Base-by-base conservation (phyloP, 2,797 vertebrate genomes). In the Sebastes vulpes region DNA sequence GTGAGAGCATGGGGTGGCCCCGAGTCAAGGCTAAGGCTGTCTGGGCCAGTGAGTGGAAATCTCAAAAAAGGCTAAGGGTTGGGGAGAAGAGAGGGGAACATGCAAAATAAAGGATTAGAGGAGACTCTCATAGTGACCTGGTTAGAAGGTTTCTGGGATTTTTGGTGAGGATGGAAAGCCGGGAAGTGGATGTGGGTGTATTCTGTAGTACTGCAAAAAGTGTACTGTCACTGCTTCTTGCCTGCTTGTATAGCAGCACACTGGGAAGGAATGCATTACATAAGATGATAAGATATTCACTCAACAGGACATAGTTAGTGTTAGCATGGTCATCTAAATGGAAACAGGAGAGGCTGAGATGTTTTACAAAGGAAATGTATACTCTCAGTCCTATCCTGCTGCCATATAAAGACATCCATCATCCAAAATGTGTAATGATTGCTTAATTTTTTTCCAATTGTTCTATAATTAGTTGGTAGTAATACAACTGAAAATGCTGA, bases 1-100 rank as follows among this genome's bases (percentile, higher is more conserved):
- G 90, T 95, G 94, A 87, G 94, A 96, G 90, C 66, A 90, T 88
- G 85, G 85, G 93, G 95, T 95, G 96, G 94, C 92, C 86, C 71
- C 56, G 81, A 95, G 89, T 94, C 94, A 97, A 95, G 92, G 92
- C 94, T 91, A 89, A 92, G 90, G 85, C 95, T 95, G 93, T 95
- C 84, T 92, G 84, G 81, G 91, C 69, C 83, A 83, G 77, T 70
- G 89, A 95, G 90, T 89, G 85, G 87, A 95, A 95, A 95, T 93
- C 90, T 93, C 72, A 90, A 82, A 85, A 88, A 85, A 73, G 35
- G 25, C 52, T n/a, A 80, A 65, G 65, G 65, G 48, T 58, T 72
- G 72, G 86, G 87, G 74, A 78, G 88, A 85, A 84, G 85, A 78
- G 84, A 84, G 28, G 76, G 82, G 72, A 65, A 75, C 90, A 89